A percentile compares a stretch with the other conserved stretches of the same genome.
phyloP scores from a whole-genome alignment of 2,888 invertebrate genomes.

The Pterostichus madidus region DNA sequence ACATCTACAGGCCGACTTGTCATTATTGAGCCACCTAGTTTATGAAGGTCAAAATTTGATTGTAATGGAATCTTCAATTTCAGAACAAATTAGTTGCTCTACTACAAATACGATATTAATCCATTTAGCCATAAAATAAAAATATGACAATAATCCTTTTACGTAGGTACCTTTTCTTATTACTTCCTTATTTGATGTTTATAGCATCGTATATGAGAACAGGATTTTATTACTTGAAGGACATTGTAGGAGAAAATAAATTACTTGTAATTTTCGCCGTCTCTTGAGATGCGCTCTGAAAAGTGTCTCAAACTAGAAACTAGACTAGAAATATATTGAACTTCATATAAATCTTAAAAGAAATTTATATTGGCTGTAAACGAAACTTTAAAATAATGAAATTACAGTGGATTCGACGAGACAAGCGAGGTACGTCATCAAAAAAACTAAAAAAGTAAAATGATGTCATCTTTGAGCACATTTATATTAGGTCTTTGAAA shows the following conservation, averaged over 20 bases:
- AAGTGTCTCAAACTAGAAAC: background rate
- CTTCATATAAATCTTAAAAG: too few species aligned
- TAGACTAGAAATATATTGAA: too few species aligned
- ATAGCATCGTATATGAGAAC: conserved; percentile 12
- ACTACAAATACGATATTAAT: background rate
- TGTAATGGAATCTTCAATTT: background rate
- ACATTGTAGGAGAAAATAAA: conserved; percentile 30
- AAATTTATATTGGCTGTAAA: too few species aligned
- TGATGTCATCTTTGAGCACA: too few species aligned
- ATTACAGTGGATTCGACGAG: too few species aligned
- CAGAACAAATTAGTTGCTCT: background rate
- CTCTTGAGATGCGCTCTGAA: conserved; percentile 5
- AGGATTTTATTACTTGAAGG: conserved; percentile 39
- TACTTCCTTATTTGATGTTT: conserved; percentile 42
- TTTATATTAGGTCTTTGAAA: too few species aligned
- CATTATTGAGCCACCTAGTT: too few species aligned
- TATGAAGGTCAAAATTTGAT: conserved; percentile 4
- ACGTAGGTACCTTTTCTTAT: conserved; percentile 12
- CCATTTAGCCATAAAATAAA: background rate
- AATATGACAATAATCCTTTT: conserved; percentile 20
- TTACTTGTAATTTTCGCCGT: conserved; percentile 9
- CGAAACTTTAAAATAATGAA: too few species aligned
- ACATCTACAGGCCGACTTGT: too few species aligned
- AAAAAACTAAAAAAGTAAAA: too few species aligned
- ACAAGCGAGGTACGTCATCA: too few species aligned